Percentiles rank a stretch among this genome's conserved stretches.
Conservation (phyloP, 2,113 vertebrate species). For the Proterorhinus semilunaris region DNA sequence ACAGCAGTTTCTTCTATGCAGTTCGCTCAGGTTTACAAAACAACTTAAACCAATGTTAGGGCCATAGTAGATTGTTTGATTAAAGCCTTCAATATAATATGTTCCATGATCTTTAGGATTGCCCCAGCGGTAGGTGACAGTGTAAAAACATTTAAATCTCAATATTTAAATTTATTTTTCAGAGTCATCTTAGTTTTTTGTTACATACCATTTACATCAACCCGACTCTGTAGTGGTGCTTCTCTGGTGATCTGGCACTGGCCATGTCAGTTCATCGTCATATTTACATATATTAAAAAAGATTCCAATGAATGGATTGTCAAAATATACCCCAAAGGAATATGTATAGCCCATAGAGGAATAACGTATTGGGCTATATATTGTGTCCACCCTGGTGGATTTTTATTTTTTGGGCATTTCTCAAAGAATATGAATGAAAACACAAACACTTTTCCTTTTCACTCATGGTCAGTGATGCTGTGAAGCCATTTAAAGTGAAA, state of each 20-base stretch:
- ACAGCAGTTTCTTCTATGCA: not conserved
- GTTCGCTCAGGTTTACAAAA: not conserved
- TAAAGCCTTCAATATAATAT: not conserved
- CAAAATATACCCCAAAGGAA: constrained; percentile 59
- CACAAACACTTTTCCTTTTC: no score
- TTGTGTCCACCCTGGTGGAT: no score
- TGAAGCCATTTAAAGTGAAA: no score
- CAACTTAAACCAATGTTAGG: not conserved
- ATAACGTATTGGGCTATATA: constrained; percentile 80
- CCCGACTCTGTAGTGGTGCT: not conserved
- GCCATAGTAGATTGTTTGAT: not conserved
- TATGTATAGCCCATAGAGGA: constrained; percentile 80
- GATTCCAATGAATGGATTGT: constrained; percentile 48
- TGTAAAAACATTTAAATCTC: not conserved
- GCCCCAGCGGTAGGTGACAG: not conserved
- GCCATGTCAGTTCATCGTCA: not conserved
- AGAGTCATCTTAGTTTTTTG: not conserved
- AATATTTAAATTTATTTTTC: not conserved
- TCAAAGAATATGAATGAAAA: no score
- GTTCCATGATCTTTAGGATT: not conserved
- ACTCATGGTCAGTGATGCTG: no score
- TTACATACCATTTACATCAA: not conserved
- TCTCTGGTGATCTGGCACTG: constrained; percentile 2
- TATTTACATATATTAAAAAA: constrained; percentile 60
- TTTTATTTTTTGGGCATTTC: no score